phyloP scores from a whole-genome alignment of 2,888 invertebrate genomes.

The Sphinx pinastri region DNA sequence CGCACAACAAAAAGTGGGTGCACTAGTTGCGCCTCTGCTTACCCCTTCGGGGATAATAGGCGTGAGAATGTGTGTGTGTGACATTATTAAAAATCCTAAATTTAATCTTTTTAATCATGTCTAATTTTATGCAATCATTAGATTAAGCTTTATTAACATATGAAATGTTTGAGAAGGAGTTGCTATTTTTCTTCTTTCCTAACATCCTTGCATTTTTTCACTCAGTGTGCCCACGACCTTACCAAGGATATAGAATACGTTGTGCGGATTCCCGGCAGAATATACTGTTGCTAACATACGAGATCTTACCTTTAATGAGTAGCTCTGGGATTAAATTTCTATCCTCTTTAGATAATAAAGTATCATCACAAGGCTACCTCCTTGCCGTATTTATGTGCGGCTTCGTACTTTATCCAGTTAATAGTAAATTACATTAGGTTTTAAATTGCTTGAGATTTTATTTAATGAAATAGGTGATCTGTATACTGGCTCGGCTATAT shows the following conservation, averaged over 20 bases:
- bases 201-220: neutral
- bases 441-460: neutral
- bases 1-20: too few relatives aligned
- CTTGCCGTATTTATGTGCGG: conserved; percentile 9
- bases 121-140: too few relatives aligned
- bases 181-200: too few relatives aligned
- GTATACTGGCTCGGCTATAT: too few relatives aligned
- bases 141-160: too few relatives aligned
- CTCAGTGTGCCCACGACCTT: neutral
- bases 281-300: conserved; percentile 22
- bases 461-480: too few relatives aligned
- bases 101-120: too few relatives aligned
- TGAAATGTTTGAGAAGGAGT: too few relatives aligned
- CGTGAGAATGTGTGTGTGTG: too few relatives aligned
- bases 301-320: conserved; percentile 25
- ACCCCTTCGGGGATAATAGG: too few relatives aligned
- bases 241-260: conserved; percentile 12
- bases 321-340: conserved; percentile 26
- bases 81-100: too few relatives aligned
- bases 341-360: conserved; percentile 22
- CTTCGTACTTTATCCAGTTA: conserved; percentile 6
- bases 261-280: conserved; percentile 14
- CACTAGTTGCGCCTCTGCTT: too few relatives aligned
- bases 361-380: conserved; percentile 6
- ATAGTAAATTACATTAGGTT: neutral